Percentiles rank a stretch among this genome's conserved stretches.
Evolutionary conservation across 1,140 invertebrate genomes (phyloP).

Genomic region (Heliconius nattereri): DNA sequence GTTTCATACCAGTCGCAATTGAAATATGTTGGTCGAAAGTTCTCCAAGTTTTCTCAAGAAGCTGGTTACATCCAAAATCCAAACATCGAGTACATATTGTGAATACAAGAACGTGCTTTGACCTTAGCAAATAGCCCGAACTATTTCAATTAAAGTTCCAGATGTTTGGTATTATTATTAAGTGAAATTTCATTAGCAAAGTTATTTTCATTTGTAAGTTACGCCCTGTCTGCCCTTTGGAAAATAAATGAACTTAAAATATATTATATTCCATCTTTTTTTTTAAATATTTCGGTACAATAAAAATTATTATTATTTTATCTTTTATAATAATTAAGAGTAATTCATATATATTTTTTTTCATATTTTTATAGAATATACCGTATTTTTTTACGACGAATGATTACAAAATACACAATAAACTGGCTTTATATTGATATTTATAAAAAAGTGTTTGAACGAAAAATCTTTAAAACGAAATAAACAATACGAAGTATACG

Average conservation of each 20-base stretch:
- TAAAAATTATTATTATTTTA: no score
- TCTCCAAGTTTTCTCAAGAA: conserved; percentile 7
- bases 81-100: conserved; percentile 6
- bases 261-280: not conserved
- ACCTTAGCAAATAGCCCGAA: conserved; percentile 20
- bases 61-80: not conserved
- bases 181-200: conserved; percentile 25
- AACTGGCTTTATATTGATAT: no score
- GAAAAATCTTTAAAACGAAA: no score
- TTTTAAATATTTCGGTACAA: no score
- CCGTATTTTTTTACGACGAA: no score
- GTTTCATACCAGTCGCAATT: not conserved
- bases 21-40: not conserved
- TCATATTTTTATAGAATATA: not conserved
- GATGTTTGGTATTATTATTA: conserved; percentile 26
- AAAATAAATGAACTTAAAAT: not conserved
- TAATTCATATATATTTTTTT: not conserved
- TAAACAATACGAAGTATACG: no score
- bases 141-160: conserved; percentile 32
- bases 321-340: not conserved
- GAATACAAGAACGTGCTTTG: conserved; percentile 13
- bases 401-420: no score
- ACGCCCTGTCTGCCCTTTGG: conserved; percentile 2
- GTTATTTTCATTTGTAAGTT: conserved; percentile 16
- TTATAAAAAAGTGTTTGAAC: no score